Evolutionary conservation across 2,888 invertebrate genomes (phyloP).

Genomic region (Xanthostigma xanthostigma): DNA sequence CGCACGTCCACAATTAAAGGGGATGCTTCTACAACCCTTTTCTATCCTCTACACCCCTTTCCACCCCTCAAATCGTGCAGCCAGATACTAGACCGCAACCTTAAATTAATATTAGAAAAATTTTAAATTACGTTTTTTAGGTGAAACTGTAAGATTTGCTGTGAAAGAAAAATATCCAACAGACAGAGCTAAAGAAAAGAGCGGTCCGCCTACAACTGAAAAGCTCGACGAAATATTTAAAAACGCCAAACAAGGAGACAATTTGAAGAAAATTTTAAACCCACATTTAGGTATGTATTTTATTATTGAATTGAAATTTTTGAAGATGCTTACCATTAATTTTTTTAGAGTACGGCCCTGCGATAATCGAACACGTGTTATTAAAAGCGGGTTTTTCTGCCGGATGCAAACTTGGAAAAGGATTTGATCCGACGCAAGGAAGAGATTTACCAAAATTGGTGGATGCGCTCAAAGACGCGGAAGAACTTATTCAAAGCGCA

Average conservation of each 20-base stretch:
- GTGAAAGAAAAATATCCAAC: conserved; percentile 85
- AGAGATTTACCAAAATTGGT: conserved; percentile 43
- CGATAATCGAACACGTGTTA: conserved; percentile 84
- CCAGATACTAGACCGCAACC: no score
- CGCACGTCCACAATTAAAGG: no score
- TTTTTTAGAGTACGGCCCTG: conserved; percentile 68
- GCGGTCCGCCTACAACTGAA: conserved; percentile 36
- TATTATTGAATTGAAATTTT: background rate
- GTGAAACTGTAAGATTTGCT: conserved; percentile 79
- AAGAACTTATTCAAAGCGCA: conserved; percentile 43
- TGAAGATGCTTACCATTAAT: background rate
- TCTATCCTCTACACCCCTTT: no score
- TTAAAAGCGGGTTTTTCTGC: conserved; percentile 48
- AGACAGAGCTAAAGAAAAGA: conserved; percentile 53
- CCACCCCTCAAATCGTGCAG: no score
- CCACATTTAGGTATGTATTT: conserved; percentile 49
- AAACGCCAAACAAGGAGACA: conserved; percentile 55
- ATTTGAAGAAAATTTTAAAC: conserved; percentile 66
- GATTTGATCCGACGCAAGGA: conserved; percentile 40
- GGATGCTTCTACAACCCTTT: no score
- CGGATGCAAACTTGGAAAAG: conserved; percentile 44
- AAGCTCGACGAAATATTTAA: conserved; percentile 41
- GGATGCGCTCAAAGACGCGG: conserved; percentile 51
- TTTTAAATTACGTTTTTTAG: no score
- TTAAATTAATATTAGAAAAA: no score